These are phyloP conservation scores for Goniozus legneri DNA, from an alignment of 1,140 invertebrate species.

Conservation along the genomic window DNA sequence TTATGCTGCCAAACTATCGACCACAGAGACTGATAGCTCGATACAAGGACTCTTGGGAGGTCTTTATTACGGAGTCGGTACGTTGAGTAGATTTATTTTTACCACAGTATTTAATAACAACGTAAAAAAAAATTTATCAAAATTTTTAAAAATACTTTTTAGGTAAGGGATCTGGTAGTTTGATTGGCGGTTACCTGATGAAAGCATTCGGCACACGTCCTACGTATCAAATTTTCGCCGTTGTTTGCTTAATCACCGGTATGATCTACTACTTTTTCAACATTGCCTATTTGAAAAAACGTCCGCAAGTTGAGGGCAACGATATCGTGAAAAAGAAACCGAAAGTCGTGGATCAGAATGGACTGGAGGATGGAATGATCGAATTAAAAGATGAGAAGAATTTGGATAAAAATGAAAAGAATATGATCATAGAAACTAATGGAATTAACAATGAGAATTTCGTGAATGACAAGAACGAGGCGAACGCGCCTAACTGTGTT, in stretches of 20 bases:
- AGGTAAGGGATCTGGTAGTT: conserved; percentile 75
- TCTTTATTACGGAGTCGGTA: conserved; percentile 78
- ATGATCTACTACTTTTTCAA: conserved; percentile 71
- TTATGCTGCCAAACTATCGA: conserved; percentile 75
- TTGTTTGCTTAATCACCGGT: conserved; percentile 60
- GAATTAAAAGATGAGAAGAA: conserved; percentile 18
- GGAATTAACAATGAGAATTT: conserved; percentile 13
- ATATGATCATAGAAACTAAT: conserved; percentile 1
- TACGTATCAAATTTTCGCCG: conserved; percentile 72
- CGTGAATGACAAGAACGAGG: conserved; percentile 9
- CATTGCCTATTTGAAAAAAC: conserved; percentile 61
- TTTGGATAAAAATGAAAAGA: conserved; percentile 8
- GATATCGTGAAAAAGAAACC: conserved; percentile 57
- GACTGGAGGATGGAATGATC: conserved; percentile 6
- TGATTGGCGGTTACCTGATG: conserved; percentile 75
- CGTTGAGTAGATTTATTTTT: conserved; percentile 26
- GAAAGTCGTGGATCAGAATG: conserved; percentile 36
- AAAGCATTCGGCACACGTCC: conserved; percentile 68
- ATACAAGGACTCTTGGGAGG: conserved; percentile 79
- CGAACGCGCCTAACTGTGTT: background rate
- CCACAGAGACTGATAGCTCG: conserved; percentile 75
- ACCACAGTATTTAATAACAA: conserved; percentile 4
- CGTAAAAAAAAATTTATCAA: background rate
- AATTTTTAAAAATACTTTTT: conserved; percentile 26
- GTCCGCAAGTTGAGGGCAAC: conserved; percentile 49